phyloP scores from a whole-genome alignment of 2,113 vertebrate species.

The Promerops cafer region DNA sequence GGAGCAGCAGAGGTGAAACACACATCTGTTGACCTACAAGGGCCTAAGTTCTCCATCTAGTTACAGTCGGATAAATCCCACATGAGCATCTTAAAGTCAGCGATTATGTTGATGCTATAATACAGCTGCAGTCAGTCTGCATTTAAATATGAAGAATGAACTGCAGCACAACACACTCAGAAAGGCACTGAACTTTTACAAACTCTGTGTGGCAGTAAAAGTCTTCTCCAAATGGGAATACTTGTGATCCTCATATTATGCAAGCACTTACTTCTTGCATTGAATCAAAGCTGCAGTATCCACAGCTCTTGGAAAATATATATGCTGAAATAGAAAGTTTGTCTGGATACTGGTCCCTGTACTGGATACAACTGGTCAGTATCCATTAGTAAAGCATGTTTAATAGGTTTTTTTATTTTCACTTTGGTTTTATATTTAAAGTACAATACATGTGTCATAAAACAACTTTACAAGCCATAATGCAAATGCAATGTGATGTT shows the following conservation, averaged over 20 bases:
- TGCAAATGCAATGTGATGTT: background rate
- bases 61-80: background rate
- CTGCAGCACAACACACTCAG: background rate
- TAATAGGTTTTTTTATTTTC: background rate
- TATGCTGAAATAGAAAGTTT: background rate
- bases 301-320: background rate
- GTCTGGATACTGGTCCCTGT: background rate
- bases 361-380: background rate
- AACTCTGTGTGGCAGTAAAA: background rate
- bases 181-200: background rate
- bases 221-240: background rate
- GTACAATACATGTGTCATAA: background rate
- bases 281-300: background rate
- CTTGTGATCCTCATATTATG: background rate
- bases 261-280: background rate
- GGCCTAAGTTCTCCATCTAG: background rate
- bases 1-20: background rate
- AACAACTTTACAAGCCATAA: background rate
- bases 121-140: background rate
- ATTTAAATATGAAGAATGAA: background rate
- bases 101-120: background rate
- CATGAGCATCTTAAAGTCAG: background rate
- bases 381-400: background rate
- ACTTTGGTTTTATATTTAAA: background rate
- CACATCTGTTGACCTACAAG: constrained; percentile 27